phyloP scores from a whole-genome alignment of 2,113 vertebrate genomes.

The Gopherus evgoodei region DNA sequence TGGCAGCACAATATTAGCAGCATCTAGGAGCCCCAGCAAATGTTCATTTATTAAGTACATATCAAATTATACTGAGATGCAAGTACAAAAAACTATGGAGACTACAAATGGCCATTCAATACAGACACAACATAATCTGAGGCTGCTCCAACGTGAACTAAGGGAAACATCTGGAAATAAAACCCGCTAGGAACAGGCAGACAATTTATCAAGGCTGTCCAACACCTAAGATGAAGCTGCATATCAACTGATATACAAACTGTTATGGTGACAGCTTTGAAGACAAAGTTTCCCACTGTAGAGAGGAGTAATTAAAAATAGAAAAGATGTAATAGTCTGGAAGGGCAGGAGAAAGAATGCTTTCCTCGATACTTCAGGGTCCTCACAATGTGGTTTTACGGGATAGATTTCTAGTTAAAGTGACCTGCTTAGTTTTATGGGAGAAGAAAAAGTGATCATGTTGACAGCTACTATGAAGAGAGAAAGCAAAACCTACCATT shows the following conservation, averaged over 20 bases:
- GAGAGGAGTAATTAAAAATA: not conserved
- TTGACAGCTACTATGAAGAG: not conserved
- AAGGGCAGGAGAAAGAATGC: not conserved
- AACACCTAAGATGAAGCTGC: accelerated
- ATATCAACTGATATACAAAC: not conserved
- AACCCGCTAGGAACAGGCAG: not conserved
- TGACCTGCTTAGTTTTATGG: not conserved
- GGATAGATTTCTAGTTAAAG: accelerated
- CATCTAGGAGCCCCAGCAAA: not conserved
- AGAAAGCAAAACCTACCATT: not conserved
- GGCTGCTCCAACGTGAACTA: accelerated
- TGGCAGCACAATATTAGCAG: not conserved
- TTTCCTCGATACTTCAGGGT: accelerated
- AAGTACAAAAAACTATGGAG: not conserved
- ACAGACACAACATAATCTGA: not conserved
- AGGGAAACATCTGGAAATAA: slow-evolving; percentile 7
- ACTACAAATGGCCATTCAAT: not conserved
- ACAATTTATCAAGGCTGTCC: not conserved
- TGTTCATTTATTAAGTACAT: not conserved
- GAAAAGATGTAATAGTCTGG: not conserved
- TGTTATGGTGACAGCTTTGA: accelerated
- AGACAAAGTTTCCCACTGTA: not conserved
- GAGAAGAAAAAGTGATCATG: not conserved
- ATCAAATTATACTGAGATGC: not conserved
- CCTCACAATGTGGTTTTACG: not conserved